phyloP scores from a whole-genome alignment of 2,113 vertebrate genomes.

The Lophius piscatorius region DNA sequence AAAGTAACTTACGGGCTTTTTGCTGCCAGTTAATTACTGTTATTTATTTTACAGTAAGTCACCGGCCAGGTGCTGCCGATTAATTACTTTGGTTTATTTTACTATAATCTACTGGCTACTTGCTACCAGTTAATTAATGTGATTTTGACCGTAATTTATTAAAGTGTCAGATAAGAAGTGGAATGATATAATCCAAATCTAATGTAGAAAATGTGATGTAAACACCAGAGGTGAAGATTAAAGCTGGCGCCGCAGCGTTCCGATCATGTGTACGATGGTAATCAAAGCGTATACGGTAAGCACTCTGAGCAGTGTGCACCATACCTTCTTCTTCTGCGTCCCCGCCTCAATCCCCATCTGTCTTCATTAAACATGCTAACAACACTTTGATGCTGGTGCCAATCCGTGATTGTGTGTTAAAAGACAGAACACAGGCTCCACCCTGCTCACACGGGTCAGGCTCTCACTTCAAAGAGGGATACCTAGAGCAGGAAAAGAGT shows the following conservation, averaged over 20 bases:
- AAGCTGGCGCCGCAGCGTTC: conserved; percentile 2
- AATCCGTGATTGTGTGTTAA: conserved; percentile 63
- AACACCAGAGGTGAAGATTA: conserved; percentile 7
- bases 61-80: no score
- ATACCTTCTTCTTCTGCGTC: conserved; percentile 19
- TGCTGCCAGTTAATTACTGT: no score
- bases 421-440: conserved; percentile 56
- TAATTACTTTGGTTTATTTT: no score
- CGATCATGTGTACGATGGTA: conserved; percentile 42
- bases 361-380: conserved; percentile 56
- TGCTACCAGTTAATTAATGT: no score
- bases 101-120: no score
- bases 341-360: conserved; percentile 46
- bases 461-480: conserved; percentile 57
- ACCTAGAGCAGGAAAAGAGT: conserved; percentile 46
- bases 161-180: no score
- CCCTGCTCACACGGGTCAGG: conserved; percentile 43
- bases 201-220: conserved; percentile 8
- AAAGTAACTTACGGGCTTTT: no score
- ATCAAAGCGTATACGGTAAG: conserved; percentile 31
- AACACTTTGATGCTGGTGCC: conserved; percentile 61
- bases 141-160: no score
- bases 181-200: no score
- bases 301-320: conserved; percentile 32
- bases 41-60: no score